A percentile compares a stretch with the other conserved stretches of the same genome.
phyloP scores from a whole-genome alignment of 2,888 invertebrate genomes.

The Abrostola triplasia region DNA sequence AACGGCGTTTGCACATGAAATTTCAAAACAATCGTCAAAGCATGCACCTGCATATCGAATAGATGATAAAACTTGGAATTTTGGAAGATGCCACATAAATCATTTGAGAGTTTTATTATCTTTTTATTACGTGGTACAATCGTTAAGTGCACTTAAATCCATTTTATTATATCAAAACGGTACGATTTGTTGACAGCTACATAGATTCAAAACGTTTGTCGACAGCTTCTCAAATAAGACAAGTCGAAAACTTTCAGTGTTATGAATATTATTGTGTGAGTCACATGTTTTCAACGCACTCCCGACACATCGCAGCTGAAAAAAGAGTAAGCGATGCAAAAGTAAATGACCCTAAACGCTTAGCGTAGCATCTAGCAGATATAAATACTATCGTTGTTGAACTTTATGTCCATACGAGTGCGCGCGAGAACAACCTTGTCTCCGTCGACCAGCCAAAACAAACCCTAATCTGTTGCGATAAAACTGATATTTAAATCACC shows the following conservation, averaged over 20 bases:
- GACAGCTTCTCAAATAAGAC: conserved; percentile 35
- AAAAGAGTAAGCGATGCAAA: conserved; percentile 69
- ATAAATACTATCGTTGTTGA: conserved; percentile 81
- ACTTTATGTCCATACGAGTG: conserved; percentile 64
- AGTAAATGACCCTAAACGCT: conserved; percentile 82
- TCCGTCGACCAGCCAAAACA: conserved; percentile 47
- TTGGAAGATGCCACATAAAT: conserved; percentile 65
- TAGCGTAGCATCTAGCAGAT: conserved; percentile 75
- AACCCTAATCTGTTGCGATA: conserved; percentile 59
- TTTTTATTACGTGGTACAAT: conserved; percentile 63
- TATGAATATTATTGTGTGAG: conserved; percentile 44
- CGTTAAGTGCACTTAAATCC: conserved; percentile 56
- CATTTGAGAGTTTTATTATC: conserved; percentile 61
- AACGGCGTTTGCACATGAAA: conserved; percentile 77
- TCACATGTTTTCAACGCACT: conserved; percentile 58
- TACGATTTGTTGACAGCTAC: conserved; percentile 53
- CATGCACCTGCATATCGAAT: conserved; percentile 79
- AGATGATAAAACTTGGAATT: conserved; percentile 60
- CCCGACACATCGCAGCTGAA: conserved; percentile 65
- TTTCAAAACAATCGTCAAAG: conserved; percentile 75
- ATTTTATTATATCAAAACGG: conserved; percentile 55
- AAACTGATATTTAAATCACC: conserved; percentile 62
- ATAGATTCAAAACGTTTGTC: conserved; percentile 36
- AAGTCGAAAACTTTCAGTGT: conserved; percentile 26
- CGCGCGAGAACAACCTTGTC: conserved; percentile 46